Conservation (phyloP, 2,797 vertebrate species). For the Eulemur rubriventer region DNA sequence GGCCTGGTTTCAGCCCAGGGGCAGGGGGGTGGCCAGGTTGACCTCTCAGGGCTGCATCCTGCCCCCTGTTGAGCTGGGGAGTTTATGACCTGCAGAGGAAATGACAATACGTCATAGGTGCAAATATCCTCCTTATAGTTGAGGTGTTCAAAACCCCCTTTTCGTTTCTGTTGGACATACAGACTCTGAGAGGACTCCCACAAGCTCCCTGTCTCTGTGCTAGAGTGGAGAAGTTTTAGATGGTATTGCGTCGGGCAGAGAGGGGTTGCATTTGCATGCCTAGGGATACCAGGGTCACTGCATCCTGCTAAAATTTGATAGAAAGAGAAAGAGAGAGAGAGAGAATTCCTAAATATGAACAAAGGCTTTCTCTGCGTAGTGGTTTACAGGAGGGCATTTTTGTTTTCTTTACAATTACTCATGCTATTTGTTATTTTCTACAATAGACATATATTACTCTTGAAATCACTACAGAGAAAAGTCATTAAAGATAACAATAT, state of each 20-base stretch:
- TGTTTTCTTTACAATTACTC: neutral
- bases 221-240: neutral
- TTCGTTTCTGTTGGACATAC: neutral
- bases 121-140: no score
- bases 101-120: accelerated
- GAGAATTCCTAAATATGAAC: neutral
- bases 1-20: neutral
- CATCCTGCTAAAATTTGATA: neutral
- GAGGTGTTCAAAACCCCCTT: neutral
- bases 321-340: neutral
- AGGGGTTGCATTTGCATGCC: neutral
- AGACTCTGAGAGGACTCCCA: neutral
- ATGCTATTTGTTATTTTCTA: neutral
- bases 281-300: neutral
- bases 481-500: neutral
- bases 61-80: neutral
- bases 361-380: accelerated
- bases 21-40: neutral
- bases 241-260: no score
- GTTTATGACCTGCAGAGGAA: neutral
- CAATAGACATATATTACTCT: neutral
- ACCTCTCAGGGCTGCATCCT: neutral
- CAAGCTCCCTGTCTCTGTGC: neutral
- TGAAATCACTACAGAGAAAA: slow-evolving; percentile 13
- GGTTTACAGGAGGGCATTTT: neutral